A percentile compares a stretch with the other conserved stretches of the same genome.
Evolutionary conservation across 2,888 invertebrate genomes (phyloP).

Genomic region (Melanargia galathea): DNA sequence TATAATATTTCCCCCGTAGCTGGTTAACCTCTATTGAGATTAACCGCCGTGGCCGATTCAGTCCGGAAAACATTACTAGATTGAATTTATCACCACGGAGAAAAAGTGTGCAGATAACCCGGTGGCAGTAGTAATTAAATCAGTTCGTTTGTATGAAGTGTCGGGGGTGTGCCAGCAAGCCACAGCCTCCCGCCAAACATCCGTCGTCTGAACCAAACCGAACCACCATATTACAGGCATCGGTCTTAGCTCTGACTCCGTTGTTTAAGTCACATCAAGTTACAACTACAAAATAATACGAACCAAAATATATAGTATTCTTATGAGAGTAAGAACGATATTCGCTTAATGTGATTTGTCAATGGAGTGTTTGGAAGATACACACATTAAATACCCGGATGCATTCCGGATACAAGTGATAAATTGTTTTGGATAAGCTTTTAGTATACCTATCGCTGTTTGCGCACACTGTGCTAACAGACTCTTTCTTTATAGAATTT

Average conservation of each 20-base stretch:
- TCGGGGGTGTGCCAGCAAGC: no score
- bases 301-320: neutral
- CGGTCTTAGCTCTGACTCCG: constrained; percentile 16
- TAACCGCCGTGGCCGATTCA: neutral
- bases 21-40: neutral
- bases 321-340: neutral
- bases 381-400: constrained; percentile 37
- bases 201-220: neutral
- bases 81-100: no score
- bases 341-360: neutral
- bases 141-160: no score
- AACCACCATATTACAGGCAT: constrained; percentile 9
- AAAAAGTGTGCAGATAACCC: no score
- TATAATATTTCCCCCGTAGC: no score
- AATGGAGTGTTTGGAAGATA: constrained; percentile 13
- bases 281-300: constrained; percentile 1
- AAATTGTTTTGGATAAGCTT: constrained; percentile 45
- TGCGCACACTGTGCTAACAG: constrained; percentile 1
- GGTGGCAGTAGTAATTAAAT: no score
- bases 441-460: constrained; percentile 30
- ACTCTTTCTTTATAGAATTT: neutral
- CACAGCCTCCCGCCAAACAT: neutral
- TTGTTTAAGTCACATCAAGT: constrained; percentile 3
- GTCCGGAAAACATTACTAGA: neutral
- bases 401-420: constrained; percentile 42